Conservation (phyloP, 1,140 invertebrate genomes). For the Lordiphosa collinella region DNA sequence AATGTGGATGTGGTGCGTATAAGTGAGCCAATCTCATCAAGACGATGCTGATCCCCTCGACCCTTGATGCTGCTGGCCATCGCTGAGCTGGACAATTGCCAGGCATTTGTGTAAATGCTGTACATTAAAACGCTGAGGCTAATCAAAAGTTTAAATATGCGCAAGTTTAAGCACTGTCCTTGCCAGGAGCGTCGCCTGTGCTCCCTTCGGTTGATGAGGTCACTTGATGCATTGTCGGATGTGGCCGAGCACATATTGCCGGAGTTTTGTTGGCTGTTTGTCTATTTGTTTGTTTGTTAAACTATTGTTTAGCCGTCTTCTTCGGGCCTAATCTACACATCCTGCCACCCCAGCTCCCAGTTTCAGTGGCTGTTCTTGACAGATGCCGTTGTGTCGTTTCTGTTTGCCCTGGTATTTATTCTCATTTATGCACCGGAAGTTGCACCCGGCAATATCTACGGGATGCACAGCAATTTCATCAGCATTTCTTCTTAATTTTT, state of each 20-base stretch:
- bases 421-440: constrained; percentile 74
- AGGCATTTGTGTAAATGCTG: constrained; percentile 67
- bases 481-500: constrained; percentile 66
- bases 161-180: constrained; percentile 63
- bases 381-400: too few relatives aligned
- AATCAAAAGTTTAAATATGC: constrained; percentile 78
- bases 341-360: constrained; percentile 34
- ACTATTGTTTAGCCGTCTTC: constrained; percentile 61
- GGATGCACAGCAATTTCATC: constrained; percentile 20
- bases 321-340: constrained; percentile 67
- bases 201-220: constrained; percentile 42
- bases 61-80: constrained; percentile 68
- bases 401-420: constrained; percentile 56
- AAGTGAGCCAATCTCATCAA: constrained; percentile 36
- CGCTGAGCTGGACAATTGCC: constrained; percentile 59
- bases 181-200: constrained; percentile 32
- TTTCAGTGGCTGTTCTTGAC: constrained; percentile 44
- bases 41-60: constrained; percentile 58
- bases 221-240: constrained; percentile 56
- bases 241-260: constrained; percentile 62
- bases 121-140: constrained; percentile 63
- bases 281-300: constrained; percentile 28
- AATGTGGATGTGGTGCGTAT: constrained; percentile 21
- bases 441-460: constrained; percentile 44
- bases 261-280: constrained; percentile 43